Conservation (phyloP, 1,140 invertebrate species). For the Macrostomum lignano region DNA sequence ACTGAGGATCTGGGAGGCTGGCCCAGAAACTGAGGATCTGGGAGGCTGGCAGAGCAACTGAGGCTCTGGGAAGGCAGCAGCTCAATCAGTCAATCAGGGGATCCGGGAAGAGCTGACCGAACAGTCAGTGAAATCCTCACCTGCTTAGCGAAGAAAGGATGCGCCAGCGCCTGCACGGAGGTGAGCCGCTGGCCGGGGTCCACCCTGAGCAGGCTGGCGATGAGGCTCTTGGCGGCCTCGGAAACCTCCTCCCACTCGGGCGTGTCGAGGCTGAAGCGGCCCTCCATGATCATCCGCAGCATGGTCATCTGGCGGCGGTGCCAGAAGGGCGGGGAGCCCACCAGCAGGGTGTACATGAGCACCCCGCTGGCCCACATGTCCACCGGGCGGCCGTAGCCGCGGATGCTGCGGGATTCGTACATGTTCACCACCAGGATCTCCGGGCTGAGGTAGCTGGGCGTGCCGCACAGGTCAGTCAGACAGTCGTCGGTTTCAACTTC, state of each 20-base stretch:
- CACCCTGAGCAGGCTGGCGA: conserved; percentile 55
- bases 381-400: too few relatives aligned
- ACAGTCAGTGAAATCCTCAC: too few relatives aligned
- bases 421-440: conserved; percentile 81
- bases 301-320: conserved; percentile 95
- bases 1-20: too few relatives aligned
- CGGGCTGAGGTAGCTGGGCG: conserved; percentile 89
- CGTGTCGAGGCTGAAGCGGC: conserved; percentile 52
- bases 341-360: conserved; percentile 86
- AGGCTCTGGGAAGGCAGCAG: too few relatives aligned
- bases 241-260: conserved; percentile 56
- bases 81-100: too few relatives aligned
- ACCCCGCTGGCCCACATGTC: conserved; percentile 81
- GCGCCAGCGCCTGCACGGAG: conserved; percentile 50
- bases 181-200: conserved; percentile 54
- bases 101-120: too few relatives aligned
- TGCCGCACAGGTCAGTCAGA: conserved; percentile 62
- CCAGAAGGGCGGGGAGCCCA: conserved; percentile 98
- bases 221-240: conserved; percentile 64
- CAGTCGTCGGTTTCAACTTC: not conserved
- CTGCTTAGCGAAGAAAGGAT: conserved; percentile 33
- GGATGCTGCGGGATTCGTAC: too few relatives aligned
- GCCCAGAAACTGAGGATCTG: too few relatives aligned
- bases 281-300: conserved; percentile 93
- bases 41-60: too few relatives aligned